phyloP scores from a whole-genome alignment of 23 tunicate genomes.

The Botrylloides violaceus region DNA sequence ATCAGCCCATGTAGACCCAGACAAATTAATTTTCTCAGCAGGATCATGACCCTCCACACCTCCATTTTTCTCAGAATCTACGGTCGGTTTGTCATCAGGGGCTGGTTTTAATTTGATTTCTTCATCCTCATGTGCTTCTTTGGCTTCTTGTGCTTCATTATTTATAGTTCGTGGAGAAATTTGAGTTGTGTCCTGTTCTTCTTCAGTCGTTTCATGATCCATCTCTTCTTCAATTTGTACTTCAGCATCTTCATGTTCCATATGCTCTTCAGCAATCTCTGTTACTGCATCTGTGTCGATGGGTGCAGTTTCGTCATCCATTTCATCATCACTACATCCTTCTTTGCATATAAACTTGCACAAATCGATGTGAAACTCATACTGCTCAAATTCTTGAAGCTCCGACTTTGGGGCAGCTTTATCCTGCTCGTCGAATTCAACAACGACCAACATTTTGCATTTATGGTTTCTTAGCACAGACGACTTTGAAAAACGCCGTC shows the following conservation, averaged over 20 bases:
- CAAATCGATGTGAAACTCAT: neutral
- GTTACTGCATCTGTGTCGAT: neutral
- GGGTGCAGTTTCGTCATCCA: neutral
- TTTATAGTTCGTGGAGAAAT: neutral
- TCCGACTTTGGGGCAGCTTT: neutral
- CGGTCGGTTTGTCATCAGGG: neutral
- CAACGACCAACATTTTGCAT: neutral
- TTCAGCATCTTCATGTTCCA: no score
- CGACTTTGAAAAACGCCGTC: neutral
- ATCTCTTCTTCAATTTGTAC: neutral
- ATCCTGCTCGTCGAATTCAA: neutral
- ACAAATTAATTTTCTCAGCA: no score
- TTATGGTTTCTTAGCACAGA: neutral
- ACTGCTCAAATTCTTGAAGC: neutral
- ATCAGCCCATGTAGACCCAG: no score
- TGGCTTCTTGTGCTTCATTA: neutral
- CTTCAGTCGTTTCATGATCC: neutral
- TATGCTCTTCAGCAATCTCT: neutral
- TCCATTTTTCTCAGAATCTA: neutral
- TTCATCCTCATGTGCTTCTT: neutral
- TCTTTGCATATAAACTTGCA: neutral
- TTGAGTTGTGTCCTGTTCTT: neutral
- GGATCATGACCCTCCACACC: no score
- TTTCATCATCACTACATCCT: neutral
- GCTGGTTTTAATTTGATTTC: neutral